A percentile compares a stretch with the other conserved stretches of the same genome.
Evolutionary conservation across 2,888 invertebrate species (phyloP).

Genomic region (Ariolimax columbianus): DNA sequence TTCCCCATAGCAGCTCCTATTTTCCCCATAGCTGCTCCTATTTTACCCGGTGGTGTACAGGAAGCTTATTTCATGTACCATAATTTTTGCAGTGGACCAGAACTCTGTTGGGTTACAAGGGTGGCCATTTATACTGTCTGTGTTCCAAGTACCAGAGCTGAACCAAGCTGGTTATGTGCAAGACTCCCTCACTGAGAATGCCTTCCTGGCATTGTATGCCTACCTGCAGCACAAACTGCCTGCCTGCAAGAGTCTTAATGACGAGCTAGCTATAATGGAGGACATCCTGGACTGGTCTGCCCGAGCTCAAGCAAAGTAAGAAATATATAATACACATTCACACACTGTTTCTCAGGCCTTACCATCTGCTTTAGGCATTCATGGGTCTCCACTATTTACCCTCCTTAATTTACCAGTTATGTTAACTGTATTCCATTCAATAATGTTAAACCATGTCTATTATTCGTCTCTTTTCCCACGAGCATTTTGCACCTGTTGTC

Average conservation of each 20-base stretch:
- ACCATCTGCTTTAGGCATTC: too few relatives aligned
- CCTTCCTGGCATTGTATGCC: conserved; percentile 72
- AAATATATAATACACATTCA: not conserved
- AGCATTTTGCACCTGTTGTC: too few relatives aligned
- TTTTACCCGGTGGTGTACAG: too few relatives aligned
- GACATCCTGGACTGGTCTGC: conserved; percentile 71
- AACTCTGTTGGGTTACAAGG: conserved; percentile 15
- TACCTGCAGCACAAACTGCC: conserved; percentile 71
- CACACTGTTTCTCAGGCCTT: not conserved
- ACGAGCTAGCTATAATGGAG: conserved; percentile 68
- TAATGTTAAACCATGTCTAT: too few relatives aligned
- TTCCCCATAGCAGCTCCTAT: too few relatives aligned
- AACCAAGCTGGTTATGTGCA: conserved; percentile 69
- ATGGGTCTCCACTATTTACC: too few relatives aligned
- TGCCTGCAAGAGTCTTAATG: conserved; percentile 65
- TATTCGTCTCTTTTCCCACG: too few relatives aligned
- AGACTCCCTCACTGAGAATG: conserved; percentile 67
- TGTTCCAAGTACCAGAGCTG: conserved; percentile 74
- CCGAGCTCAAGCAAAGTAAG: conserved; percentile 70
- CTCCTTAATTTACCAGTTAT: too few relatives aligned
- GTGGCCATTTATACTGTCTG: conserved; percentile 72
- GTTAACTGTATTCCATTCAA: too few relatives aligned
- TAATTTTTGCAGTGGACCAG: not conserved
- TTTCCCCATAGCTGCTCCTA: too few relatives aligned
- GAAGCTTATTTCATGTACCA: too few relatives aligned